These are phyloP conservation scores for Origma solitaria DNA, from an alignment of 2,113 vertebrate species.

Conservation along the genomic window DNA sequence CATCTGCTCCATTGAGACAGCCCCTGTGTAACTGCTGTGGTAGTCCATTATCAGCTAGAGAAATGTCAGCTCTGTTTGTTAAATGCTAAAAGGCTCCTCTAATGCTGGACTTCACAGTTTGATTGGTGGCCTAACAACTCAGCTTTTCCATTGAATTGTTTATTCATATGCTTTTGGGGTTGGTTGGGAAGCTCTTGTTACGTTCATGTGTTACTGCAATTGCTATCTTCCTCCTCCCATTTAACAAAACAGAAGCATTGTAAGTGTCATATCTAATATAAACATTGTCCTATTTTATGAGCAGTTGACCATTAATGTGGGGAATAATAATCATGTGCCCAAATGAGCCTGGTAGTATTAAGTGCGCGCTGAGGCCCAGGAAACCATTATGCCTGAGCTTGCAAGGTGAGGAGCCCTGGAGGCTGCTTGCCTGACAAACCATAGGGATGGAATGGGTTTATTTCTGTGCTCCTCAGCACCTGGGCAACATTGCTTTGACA, in stretches of 20 bases:
- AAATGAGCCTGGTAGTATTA: not conserved
- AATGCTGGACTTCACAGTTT: not conserved
- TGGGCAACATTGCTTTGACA: not conserved
- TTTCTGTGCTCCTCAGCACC: not conserved
- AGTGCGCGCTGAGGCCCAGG: rapidly evolving
- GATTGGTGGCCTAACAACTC: not conserved
- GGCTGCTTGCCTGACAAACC: not conserved
- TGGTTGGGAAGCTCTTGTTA: not conserved
- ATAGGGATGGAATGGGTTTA: not conserved
- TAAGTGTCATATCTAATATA: not conserved
- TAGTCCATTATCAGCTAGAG: not conserved
- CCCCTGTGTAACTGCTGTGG: not conserved
- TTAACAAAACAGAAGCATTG: not conserved
- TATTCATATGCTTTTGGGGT: not conserved
- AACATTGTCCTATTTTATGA: not conserved
- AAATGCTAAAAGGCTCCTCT: not conserved
- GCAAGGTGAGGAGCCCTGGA: not conserved
- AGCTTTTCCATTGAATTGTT: not conserved
- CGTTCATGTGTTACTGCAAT: not conserved
- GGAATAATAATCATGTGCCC: not conserved
- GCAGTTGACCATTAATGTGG: not conserved
- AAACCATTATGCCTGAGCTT: not conserved
- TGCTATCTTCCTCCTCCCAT: not conserved
- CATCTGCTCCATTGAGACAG: not conserved
- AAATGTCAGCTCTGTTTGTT: not conserved